Evolutionary conservation across 2,113 vertebrate species (phyloP).

Genomic region (Phainopepla nitens): DNA sequence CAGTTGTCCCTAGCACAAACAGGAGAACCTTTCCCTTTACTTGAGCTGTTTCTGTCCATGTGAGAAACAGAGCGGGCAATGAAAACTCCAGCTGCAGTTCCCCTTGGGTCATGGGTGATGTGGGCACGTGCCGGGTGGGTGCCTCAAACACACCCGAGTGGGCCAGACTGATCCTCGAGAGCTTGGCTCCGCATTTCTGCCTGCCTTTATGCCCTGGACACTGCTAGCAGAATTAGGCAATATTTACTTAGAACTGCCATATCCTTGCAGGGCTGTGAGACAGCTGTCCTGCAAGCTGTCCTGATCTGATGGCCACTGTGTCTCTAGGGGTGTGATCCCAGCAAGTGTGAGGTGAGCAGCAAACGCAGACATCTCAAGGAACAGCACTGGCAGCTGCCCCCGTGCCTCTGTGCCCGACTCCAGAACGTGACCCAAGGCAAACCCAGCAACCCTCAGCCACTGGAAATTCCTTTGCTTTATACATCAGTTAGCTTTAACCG

Average conservation of each 20-base stretch:
- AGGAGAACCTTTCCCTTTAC: background rate
- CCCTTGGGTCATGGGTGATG: rapidly evolving
- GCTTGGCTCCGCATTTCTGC: background rate
- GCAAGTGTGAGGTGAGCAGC: rapidly evolving
- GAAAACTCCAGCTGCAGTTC: background rate
- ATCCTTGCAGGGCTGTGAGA: background rate
- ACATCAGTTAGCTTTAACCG: rapidly evolving
- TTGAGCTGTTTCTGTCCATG: background rate
- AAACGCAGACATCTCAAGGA: rapidly evolving
- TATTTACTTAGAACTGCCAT: background rate
- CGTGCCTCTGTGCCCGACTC: rapidly evolving
- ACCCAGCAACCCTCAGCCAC: background rate
- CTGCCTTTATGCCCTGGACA: background rate
- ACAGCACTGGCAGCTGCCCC: background rate
- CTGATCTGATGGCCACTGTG: rapidly evolving
- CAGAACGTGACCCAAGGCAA: rapidly evolving
- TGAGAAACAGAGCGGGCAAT: background rate
- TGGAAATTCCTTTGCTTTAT: background rate
- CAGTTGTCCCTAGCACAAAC: background rate
- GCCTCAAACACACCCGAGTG: rapidly evolving
- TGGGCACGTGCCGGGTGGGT: rapidly evolving
- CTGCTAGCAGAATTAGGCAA: background rate
- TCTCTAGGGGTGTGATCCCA: rapidly evolving
- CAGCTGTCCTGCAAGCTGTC: background rate
- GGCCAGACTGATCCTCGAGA: background rate